phyloP scores from a whole-genome alignment of 2,888 invertebrate species.

The Tetranychus piercei region DNA sequence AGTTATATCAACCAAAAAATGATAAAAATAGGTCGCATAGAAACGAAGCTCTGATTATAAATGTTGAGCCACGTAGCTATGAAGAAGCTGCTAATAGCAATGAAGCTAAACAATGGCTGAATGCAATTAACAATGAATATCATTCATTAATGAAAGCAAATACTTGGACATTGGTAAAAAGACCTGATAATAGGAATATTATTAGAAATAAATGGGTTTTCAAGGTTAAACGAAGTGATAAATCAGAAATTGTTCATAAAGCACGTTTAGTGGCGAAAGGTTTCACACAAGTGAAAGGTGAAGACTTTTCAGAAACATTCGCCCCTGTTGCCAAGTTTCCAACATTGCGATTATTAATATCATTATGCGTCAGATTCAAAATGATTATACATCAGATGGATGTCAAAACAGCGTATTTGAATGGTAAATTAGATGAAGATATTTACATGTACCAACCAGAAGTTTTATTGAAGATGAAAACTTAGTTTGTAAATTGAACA shows the following conservation, averaged over 20 bases:
- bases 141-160: background rate
- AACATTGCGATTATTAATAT: conserved; percentile 21
- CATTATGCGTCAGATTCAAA: conserved; percentile 15
- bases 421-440: background rate
- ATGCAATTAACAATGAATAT: conserved; percentile 5
- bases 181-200: conserved; percentile 1
- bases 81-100: background rate
- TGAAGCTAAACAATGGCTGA: background rate
- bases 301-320: conserved; percentile 26
- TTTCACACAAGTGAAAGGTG: conserved; percentile 20
- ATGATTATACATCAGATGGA: conserved; percentile 22
- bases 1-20: background rate
- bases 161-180: conserved; percentile 4
- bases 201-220: conserved; percentile 8
- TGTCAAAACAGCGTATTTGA: conserved; percentile 22
- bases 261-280: conserved; percentile 27
- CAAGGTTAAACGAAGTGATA: conserved; percentile 12
- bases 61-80: background rate
- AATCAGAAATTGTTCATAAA: conserved; percentile 32
- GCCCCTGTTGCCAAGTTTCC: conserved; percentile 21
- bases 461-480: conserved; percentile 15
- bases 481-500: conserved; percentile 15
- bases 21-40: background rate
- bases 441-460: conserved; percentile 24
- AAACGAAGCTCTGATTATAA: background rate